Conservation (phyloP, 2,888 invertebrate species). For the Keiferia lycopersicella region DNA sequence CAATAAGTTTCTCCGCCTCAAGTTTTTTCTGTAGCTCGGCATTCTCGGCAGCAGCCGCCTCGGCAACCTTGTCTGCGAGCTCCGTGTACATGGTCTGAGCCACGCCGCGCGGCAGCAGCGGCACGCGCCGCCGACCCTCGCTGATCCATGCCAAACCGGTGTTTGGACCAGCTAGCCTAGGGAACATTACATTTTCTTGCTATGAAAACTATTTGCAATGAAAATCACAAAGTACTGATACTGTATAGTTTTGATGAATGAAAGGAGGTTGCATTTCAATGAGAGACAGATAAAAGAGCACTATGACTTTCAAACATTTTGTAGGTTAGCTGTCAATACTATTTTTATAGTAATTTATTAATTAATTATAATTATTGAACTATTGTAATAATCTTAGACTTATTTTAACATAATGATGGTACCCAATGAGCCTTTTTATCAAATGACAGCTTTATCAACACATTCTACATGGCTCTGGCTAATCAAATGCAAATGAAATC, state of each 20-base stretch:
- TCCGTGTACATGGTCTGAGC: constrained; percentile 92
- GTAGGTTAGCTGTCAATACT: constrained; percentile 13
- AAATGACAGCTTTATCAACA: constrained; percentile 18
- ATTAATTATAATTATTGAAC: too few species aligned
- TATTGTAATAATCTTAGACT: background rate
- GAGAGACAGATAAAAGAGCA: background rate
- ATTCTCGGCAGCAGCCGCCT: constrained; percentile 63
- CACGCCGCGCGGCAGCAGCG: constrained; percentile 90
- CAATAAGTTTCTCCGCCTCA: constrained; percentile 62
- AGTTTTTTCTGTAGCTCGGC: constrained; percentile 64
- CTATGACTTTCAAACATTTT: constrained; percentile 5
- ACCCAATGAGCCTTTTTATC: constrained; percentile 3
- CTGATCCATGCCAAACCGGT: constrained; percentile 90
- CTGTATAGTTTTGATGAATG: background rate
- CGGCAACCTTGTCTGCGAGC: constrained; percentile 90
- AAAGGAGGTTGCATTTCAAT: background rate
- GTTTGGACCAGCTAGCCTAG: constrained; percentile 84
- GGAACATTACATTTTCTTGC: background rate
- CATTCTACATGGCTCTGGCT: constrained; percentile 25
- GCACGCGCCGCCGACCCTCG: constrained; percentile 92
- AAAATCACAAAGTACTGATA: background rate
- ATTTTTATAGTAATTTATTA: background rate
- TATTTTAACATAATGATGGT: background rate
- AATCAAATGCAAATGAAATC: constrained; percentile 30
- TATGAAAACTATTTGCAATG: background rate